A percentile compares a stretch with the other conserved stretches of the same genome.
Evolutionary conservation across 2,797 vertebrate genomes (phyloP).

Genomic region (Rhabdomys pumilio): DNA sequence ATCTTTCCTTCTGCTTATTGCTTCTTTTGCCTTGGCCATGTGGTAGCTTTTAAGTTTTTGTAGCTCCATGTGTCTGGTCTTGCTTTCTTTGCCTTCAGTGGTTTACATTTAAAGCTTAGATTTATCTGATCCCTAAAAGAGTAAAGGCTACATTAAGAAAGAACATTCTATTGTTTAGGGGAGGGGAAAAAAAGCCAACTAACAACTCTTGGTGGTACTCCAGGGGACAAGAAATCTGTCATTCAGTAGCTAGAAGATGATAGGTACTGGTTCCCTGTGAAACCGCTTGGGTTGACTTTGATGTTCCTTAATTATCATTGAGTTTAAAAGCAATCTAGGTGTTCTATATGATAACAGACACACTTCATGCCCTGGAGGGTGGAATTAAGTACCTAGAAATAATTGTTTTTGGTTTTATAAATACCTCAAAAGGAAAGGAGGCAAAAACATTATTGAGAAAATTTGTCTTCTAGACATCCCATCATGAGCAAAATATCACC

Average conservation of each 20-base stretch:
- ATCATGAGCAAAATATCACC: conserved; percentile 82
- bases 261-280: conserved; percentile 69
- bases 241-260: conserved; percentile 74
- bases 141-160: conserved; percentile 71
- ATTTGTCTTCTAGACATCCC: conserved; percentile 81
- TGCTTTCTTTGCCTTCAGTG: conserved; percentile 64
- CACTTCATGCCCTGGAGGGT: conserved; percentile 74
- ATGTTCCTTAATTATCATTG: conserved; percentile 83
- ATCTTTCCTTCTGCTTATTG: not conserved
- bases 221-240: conserved; percentile 73
- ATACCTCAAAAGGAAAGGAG: conserved; percentile 78
- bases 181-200: not conserved
- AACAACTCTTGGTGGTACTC: conserved; percentile 67
- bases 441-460: conserved; percentile 74
- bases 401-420: conserved; percentile 84
- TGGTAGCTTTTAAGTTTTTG: conserved; percentile 39
- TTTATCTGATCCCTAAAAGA: conserved; percentile 71
- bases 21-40: conserved; percentile 20
- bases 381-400: conserved; percentile 82
- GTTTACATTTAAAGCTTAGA: conserved; percentile 72
- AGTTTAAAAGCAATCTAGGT: conserved; percentile 81
- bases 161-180: conserved; percentile 69
- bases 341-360: conserved; percentile 79
- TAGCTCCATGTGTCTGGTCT: conserved; percentile 58
- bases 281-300: conserved; percentile 77